Base-by-base conservation (phyloP, 2,888 invertebrate genomes). In the Volucella bombylans region DNA sequence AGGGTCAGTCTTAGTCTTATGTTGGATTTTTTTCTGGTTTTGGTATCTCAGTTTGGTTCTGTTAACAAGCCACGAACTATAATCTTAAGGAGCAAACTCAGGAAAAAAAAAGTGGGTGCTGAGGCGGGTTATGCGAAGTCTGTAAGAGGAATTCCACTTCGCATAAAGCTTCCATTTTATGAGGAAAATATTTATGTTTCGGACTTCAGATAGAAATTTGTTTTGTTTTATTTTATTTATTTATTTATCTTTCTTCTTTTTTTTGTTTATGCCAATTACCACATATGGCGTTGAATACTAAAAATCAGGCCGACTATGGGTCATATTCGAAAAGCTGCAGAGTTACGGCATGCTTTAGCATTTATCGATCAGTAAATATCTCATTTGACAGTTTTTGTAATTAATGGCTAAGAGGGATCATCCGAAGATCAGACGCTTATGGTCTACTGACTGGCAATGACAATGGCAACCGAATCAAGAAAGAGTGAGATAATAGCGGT, bases 331-430 rank as follows among this genome's bases (percentile, higher is more conserved):
- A 82, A 77, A 67, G 62, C 61, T 67, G 55, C 45, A 55, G n/a
- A 18, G 10, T 31, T 31, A 49, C 45, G 52, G 54, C 14, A 23
- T 41, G 65, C 59, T 67, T n/a, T 23, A 59, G 47, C 71, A 54
- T 77, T 82, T 82, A 82, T 82, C 77, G 82, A 82, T 82, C 82
- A 62, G 77, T 77, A 72, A 82, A 82, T 72, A 82, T 82, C 57
- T 73, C 64, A 77, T 82, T 78, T 82, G 82, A 78, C 72, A 82
- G 72, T 82, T 73, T 68, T 65, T 23, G 68, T 69, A 69, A 73
- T 82, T 73, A 82, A 82, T 82, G 78, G 54, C 68, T 45, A 43
- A 14, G 62, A 47, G 31, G 41, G 45, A 73, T 78, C 50, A 78
- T 79, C 73, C 14, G 55, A 38, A 64, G 78, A 79, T 78, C 59